phyloP scores from a whole-genome alignment of 2,888 invertebrate species.

The Malacosoma neustria region DNA sequence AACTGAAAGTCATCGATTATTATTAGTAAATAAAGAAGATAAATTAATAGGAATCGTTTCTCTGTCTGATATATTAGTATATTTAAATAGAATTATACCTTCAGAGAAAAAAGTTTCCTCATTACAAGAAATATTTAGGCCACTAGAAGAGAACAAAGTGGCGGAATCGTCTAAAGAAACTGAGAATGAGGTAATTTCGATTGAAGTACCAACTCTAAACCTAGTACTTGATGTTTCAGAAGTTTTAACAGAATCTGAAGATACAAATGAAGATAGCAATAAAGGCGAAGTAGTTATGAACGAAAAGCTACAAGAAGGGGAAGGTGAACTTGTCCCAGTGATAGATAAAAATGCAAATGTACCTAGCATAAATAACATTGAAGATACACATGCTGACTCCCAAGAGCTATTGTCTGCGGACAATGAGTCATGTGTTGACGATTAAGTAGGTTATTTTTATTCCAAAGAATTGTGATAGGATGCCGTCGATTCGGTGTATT shows the following conservation, averaged over 20 bases:
- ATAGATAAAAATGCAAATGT: background rate
- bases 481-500: constrained; percentile 54
- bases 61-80: constrained; percentile 65
- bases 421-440: constrained; percentile 25
- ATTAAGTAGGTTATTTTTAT: constrained; percentile 40
- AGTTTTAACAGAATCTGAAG: constrained; percentile 22
- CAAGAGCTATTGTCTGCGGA: constrained; percentile 19
- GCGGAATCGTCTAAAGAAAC: constrained; percentile 57
- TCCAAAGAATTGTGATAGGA: constrained; percentile 69
- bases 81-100: constrained; percentile 69
- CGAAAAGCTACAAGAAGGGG: constrained; percentile 21
- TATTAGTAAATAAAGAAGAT: constrained; percentile 67
- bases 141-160: constrained; percentile 63
- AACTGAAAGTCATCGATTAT: constrained; percentile 83
- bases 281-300: constrained; percentile 19
- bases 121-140: constrained; percentile 65
- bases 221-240: constrained; percentile 36
- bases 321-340: background rate
- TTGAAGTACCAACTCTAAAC: constrained; percentile 50
- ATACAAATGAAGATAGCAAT: constrained; percentile 9
- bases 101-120: constrained; percentile 65
- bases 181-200: constrained; percentile 57
- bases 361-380: constrained; percentile 6
- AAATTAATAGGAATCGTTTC: constrained; percentile 66
- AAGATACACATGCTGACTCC: constrained; percentile 23